phyloP scores from a whole-genome alignment of 1,140 invertebrate species.

The Leptinotarsa texana region DNA sequence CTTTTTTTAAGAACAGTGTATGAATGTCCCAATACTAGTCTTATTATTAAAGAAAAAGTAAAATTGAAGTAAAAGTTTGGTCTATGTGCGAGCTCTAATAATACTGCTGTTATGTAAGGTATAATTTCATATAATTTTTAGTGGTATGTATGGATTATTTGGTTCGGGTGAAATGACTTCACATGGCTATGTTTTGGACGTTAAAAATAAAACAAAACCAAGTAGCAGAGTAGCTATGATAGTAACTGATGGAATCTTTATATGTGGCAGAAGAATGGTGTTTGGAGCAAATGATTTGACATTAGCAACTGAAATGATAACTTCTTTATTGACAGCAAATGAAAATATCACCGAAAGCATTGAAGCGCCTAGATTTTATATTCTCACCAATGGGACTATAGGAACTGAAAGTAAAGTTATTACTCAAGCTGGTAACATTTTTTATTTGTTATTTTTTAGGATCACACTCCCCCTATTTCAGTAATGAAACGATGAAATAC shows the following conservation, averaged over 20 bases:
- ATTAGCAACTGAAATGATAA: constrained; percentile 52
- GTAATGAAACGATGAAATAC: constrained; percentile 41
- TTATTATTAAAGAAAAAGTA: no score
- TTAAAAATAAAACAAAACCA: constrained; percentile 38
- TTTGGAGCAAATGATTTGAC: constrained; percentile 54
- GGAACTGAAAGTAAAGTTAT: constrained; percentile 49
- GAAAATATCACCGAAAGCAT: constrained; percentile 50
- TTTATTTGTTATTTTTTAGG: constrained; percentile 39
- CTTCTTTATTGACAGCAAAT: constrained; percentile 46
- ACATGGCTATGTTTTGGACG: constrained; percentile 57
- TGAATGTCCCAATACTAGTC: no score
- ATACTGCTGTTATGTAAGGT: no score
- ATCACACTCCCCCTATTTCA: constrained; percentile 44
- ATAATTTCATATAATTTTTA: constrained; percentile 45
- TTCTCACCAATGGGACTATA: constrained; percentile 45
- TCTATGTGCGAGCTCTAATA: no score
- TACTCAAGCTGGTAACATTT: constrained; percentile 6
- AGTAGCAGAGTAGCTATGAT: constrained; percentile 53
- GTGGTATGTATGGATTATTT: constrained; percentile 60
- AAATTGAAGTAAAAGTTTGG: no score
- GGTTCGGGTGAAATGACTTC: constrained; percentile 59
- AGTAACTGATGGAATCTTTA: constrained; percentile 49
- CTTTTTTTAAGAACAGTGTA: no score
- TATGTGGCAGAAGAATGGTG: constrained; percentile 56
- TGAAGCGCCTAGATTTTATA: constrained; percentile 52